Base-by-base conservation (phyloP, 2,797 vertebrate species). In the Antennarius maculatus region DNA sequence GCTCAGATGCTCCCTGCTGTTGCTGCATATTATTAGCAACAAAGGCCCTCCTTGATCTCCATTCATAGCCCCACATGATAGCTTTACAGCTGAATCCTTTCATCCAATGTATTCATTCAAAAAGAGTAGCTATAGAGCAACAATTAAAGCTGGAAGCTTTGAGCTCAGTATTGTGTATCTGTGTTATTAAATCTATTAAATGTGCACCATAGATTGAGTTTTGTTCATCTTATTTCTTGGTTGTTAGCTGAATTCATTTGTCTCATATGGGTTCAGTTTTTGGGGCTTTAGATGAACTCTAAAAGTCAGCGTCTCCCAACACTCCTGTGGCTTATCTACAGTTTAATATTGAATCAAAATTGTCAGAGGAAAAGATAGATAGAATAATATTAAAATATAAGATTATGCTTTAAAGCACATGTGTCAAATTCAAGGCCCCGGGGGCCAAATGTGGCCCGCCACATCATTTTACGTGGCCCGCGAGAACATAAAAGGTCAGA, bases 11-110 rank as follows among this genome's bases (percentile, higher is more conserved):
- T 66, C 50, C 63, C 48, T 61, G 74, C 48, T 61, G 74, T 69
- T 66, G 60, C 70, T 48, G 55, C 55, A 42, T 71, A 82, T 81
- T 88, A 63, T 81, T 81, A 80, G 81, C 58, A 66, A 69, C 62
- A 71, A 64, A 70, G 60, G 47, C 57, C n/a, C 67, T 62, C 60
- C 68, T 80, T 75, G 69, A 81, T 83, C 77, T 83, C 42, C 39
- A 81, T 81, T 85, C 55, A 54, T 41, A 41, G 29, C 37, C 45
- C 45, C 62, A 61, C 54, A 71, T 51, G 28, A 77, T 64, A 16
- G 43, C 52, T 53, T 52, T 15, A 41, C 52, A 70, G 46, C 74
- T 66, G 62, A 62, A 69, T 63, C 66, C 53, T 77, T 78, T 73
- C 43, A 70, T 69, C 18, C 37, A n/a, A 48, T 18, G 54, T 54